Evolutionary conservation across 2,797 vertebrate genomes (phyloP), one percentile per base, ranked within the genome.

Genomic region (Phrynocephalus vlangalii): DNA sequence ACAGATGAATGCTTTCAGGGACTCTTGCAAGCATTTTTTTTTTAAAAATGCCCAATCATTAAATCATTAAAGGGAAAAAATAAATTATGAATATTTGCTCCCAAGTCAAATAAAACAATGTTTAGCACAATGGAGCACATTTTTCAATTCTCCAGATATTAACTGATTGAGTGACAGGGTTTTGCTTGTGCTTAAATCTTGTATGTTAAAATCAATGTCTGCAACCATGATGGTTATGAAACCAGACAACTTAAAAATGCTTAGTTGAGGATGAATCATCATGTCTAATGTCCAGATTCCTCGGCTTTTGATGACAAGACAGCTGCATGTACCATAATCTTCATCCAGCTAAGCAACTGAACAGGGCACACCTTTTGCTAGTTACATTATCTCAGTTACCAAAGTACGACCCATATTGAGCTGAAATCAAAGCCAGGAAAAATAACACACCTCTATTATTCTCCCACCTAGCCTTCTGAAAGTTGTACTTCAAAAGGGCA

Each of bases 11-110:
- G 20, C 88, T 91, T 92, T 26, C 93, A 91, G 88, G 85, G 90
- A 50, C 90, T 90, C 75, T 91, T 88, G 91, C 63, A 87, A 92
- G 92, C 68, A 68, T 89, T 90, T 93, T 94, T 94, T 91, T 87
- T 13, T n/a, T n/a, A n/a, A n/a, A 44, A 44, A 87, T 63, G 63
- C 79, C 44, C 72, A 87, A 71, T 71, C 68, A 22, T 11, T 86
- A 20, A 88, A 89, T 75, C 66, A 82, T 38, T 33, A 77, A 7
- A 28, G 18, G n/a, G 78, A 1, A 76, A 52, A 73, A 86, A 11
- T 89, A 79, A 89, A 85, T 85, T 10, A 75, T 79, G 1, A 70
- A 28, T 52, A 72, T 3, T 20, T 1, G 30, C 11, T 20, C 56
- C 3, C 56, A 26, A 13, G 70, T 44, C 22, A 28, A 63, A 67